These are phyloP conservation scores for Oryzias javanicus DNA, from an alignment of 2,113 vertebrate species.

Conservation along the genomic window DNA sequence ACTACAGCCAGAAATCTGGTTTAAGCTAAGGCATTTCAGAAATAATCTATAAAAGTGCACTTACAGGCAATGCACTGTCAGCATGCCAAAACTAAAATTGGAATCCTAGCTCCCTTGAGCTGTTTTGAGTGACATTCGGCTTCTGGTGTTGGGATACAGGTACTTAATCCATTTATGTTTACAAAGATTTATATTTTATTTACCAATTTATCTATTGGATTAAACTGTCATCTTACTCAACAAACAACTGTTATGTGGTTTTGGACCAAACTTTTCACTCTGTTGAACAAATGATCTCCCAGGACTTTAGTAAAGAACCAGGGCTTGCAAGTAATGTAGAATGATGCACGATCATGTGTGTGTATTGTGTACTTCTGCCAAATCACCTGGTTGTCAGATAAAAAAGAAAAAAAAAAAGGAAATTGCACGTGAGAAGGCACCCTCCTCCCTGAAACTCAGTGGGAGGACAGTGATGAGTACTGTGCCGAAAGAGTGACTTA, in stretches of 20 bases:
- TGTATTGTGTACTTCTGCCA: background rate
- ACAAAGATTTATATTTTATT: conserved; percentile 4
- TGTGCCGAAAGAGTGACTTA: conserved; percentile 11
- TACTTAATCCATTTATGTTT: conserved; percentile 1
- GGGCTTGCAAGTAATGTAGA: conserved; percentile 1
- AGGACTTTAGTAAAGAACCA: conserved; percentile 4
- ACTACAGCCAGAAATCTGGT: conserved; percentile 11
- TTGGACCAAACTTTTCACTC: too few relatives aligned
- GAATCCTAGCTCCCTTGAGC: conserved; percentile 16
- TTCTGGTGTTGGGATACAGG: conserved; percentile 11
- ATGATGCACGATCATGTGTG: conserved; percentile 1
- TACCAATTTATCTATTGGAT: background rate
- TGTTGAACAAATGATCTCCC: conserved; percentile 4
- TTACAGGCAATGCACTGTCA: conserved; percentile 9
- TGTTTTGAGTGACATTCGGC: conserved; percentile 4
- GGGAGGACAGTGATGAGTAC: conserved; percentile 15
- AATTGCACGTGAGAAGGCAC: conserved; percentile 9
- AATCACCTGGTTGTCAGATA: conserved; percentile 11
- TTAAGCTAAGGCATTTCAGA: conserved; percentile 9
- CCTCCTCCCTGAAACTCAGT: background rate
- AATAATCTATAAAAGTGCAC: conserved; percentile 1
- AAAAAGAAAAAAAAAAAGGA: conserved; percentile 4
- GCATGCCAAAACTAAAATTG: conserved; percentile 18
- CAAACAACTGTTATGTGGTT: too few relatives aligned
- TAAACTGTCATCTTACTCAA: conserved; percentile 2